Evolutionary conservation across 92 coral and sea anemone species (phyloP), one percentile per base, ranked within the genome.

Genomic region (Ricordea florida): DNA sequence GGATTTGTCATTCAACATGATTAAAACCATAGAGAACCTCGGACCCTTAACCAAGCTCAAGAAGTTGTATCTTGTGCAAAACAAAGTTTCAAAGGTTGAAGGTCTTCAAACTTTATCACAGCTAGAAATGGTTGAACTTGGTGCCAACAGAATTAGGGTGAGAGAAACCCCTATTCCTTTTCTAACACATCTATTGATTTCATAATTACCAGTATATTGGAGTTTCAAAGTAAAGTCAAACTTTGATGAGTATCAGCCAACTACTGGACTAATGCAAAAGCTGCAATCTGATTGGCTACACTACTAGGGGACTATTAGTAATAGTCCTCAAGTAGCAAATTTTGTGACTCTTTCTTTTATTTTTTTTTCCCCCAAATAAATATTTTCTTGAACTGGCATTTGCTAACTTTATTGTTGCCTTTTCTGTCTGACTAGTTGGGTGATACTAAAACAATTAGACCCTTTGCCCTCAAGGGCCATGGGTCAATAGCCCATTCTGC

Each of bases 121-220:
- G 24, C 63, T 94, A 28, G 87, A 89, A 24, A 94, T 92, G 97
- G 64, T 94, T 33, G 98, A 94, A 37, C 96, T 94, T 69, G 98
- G 98, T 69, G 98, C 98, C 38, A 94, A 94, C 62, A 92, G 83
- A 48, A 94, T 94, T 23, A 85, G 98, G 89, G 98, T 94, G 75
- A 57, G 84, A 43, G 3, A 16, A 4, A 15, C 26, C 1, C 4
- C 1, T 5, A 16, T 29, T 5, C 40, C 7, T 14, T 29, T 3
- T 16, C 14, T 49, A 49, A 49, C 57, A 18, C 25, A 6, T 6
- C 13, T 30, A 10, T 42, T 42, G 26, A 28, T 40, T 5, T 11
- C 23, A 10, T 21, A 55, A 55, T 62, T 62, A 3, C 26, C 3
- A 8, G 17, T 22, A 2, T 10, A 50, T 10, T 10, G 29, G 30